phyloP scores from a whole-genome alignment of 1,140 invertebrate genomes.

The Triops longicaudatus region DNA sequence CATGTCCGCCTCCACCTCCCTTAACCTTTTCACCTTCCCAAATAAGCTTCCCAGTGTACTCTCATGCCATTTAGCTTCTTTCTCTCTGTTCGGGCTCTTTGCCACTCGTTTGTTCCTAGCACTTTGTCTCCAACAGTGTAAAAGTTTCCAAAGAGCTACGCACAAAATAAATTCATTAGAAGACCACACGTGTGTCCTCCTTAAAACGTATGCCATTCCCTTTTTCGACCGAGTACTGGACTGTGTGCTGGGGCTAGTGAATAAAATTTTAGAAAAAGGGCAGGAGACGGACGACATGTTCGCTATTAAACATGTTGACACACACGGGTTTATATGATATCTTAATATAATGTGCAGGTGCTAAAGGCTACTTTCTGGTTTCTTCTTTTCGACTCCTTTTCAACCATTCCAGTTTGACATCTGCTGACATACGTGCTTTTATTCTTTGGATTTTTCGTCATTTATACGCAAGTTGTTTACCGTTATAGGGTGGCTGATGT shows the following conservation, averaged over 20 bases:
- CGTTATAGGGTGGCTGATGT: background rate
- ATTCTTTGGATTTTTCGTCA: slow-evolving; percentile 9
- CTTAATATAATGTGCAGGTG: slow-evolving; percentile 11
- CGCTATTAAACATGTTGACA: background rate
- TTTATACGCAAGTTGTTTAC: background rate
- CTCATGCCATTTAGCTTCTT: slow-evolving; percentile 11
- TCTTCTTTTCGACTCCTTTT: no score
- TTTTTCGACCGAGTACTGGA: background rate
- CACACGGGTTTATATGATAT: background rate
- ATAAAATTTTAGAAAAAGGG: background rate
- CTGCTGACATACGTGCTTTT: background rate
- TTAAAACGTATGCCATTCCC: background rate
- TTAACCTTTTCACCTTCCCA: slow-evolving; percentile 9
- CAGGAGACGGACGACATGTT: background rate
- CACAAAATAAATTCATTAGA: background rate
- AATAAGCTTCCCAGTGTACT: background rate
- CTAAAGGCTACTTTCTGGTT: background rate
- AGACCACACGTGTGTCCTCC: slow-evolving; percentile 1
- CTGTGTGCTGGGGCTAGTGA: background rate
- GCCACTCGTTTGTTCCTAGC: slow-evolving; percentile 5
- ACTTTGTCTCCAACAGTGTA: background rate
- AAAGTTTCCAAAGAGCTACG: background rate
- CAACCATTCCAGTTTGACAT: background rate
- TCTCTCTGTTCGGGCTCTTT: background rate
- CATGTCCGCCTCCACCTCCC: background rate